Conservation (phyloP, 2,797 vertebrate genomes). For the Euphonia xanthogaster region DNA sequence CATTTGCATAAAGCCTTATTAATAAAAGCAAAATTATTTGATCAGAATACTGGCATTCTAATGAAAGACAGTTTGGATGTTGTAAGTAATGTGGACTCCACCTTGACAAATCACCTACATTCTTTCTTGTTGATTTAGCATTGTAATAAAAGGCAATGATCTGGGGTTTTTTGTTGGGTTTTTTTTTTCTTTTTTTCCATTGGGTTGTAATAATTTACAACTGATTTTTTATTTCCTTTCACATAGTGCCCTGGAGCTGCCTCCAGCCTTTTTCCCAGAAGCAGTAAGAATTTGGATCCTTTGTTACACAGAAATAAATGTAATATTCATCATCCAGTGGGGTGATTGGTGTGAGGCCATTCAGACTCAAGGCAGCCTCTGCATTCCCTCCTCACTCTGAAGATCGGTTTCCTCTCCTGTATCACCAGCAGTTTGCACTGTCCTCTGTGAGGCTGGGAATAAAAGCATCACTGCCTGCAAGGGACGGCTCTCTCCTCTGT, state of each 20-base stretch:
- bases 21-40: neutral
- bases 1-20: neutral
- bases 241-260: neutral
- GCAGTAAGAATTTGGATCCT: neutral
- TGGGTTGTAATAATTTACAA: conserved; percentile 10
- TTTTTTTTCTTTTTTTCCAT: neutral
- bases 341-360: neutral
- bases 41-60: neutral
- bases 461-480: neutral
- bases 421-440: neutral
- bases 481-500: neutral
- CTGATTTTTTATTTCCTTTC: conserved; percentile 35
- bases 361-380: neutral
- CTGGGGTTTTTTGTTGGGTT: neutral
- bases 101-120: neutral
- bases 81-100: neutral
- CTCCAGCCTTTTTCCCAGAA: conserved; percentile 6
- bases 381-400: neutral
- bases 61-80: neutral
- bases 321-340: neutral
- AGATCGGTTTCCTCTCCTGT: neutral
- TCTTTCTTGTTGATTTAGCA: neutral
- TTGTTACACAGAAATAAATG: neutral
- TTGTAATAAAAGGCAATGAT: neutral
- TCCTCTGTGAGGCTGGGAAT: neutral